phyloP scores from a whole-genome alignment of 1,140 invertebrate genomes.

The Hyles vespertilio region DNA sequence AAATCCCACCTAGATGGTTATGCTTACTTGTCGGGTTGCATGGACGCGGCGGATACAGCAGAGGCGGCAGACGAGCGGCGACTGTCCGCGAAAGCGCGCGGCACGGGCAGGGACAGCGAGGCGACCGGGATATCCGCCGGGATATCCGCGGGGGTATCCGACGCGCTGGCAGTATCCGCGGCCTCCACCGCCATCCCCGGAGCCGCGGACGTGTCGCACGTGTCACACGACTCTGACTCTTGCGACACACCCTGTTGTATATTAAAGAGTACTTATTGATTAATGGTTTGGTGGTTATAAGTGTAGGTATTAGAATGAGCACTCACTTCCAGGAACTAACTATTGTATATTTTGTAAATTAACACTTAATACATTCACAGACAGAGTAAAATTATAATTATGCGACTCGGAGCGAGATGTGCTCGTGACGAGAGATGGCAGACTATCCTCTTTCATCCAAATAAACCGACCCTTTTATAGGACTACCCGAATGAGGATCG shows the following conservation, averaged over 20 bases:
- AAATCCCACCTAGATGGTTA: too few species aligned
- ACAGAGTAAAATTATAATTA: too few species aligned
- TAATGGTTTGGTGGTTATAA: too few species aligned
- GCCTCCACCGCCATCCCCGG: constrained; percentile 18
- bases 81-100: constrained; percentile 85
- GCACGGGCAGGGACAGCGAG: constrained; percentile 78
- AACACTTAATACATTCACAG: too few species aligned
- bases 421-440: too few species aligned
- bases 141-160: constrained; percentile 21
- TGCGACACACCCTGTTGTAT: constrained; percentile 13
- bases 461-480: too few species aligned
- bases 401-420: too few species aligned
- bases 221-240: constrained; percentile 32
- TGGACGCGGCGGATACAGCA: constrained; percentile 66
- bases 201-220: constrained; percentile 23
- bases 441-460: too few species aligned
- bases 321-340: too few species aligned
- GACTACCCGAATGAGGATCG: too few species aligned
- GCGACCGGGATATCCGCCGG: constrained; percentile 6
- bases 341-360: too few species aligned
- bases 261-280: not conserved
- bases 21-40: constrained; percentile 60
- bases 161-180: constrained; percentile 24
- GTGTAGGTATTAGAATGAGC: too few species aligned
- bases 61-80: constrained; percentile 80